These are phyloP conservation scores for Hypocryptadius cinnamomeus DNA, from an alignment of 2,113 vertebrate species.

Conservation along the genomic window DNA sequence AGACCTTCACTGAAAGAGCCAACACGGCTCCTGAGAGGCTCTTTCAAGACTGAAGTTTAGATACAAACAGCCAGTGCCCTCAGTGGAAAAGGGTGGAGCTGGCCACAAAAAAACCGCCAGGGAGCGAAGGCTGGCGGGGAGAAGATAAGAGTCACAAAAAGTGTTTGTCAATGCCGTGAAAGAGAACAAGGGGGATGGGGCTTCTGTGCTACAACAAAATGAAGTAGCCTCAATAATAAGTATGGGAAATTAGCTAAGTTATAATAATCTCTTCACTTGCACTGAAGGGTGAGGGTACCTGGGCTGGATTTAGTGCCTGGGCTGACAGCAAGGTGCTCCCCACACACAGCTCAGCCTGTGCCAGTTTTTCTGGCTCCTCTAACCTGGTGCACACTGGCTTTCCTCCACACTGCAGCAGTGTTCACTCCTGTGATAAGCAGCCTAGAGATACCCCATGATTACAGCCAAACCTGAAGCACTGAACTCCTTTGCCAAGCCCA, in stretches of 20 bases:
- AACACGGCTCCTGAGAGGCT: not conserved
- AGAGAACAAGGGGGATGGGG: not conserved
- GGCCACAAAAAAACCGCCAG: constrained; percentile 50
- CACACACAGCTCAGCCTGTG: not conserved
- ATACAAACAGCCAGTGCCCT: constrained; percentile 12
- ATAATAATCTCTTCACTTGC: not conserved
- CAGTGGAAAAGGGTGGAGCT: constrained; percentile 43
- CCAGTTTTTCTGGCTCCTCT: not conserved
- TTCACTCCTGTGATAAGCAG: not conserved
- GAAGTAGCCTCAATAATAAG: not conserved
- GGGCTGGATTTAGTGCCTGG: not conserved
- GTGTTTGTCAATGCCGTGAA: not conserved
- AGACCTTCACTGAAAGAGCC: not conserved
- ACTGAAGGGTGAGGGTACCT: not conserved
- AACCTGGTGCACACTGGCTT: not conserved
- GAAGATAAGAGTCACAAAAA: constrained; percentile 44
- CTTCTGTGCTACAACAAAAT: not conserved
- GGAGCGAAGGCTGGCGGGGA: not conserved
- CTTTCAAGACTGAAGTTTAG: not conserved
- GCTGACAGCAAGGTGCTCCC: not conserved
- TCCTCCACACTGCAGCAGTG: not conserved
- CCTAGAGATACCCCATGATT: not conserved
- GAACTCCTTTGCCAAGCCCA: not conserved
- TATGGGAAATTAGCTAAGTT: not conserved
- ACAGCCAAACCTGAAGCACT: not conserved